Evolutionary conservation across 2,113 vertebrate genomes (phyloP), one percentile per base, ranked within the genome.

Genomic region (Willisornis vidua): DNA sequence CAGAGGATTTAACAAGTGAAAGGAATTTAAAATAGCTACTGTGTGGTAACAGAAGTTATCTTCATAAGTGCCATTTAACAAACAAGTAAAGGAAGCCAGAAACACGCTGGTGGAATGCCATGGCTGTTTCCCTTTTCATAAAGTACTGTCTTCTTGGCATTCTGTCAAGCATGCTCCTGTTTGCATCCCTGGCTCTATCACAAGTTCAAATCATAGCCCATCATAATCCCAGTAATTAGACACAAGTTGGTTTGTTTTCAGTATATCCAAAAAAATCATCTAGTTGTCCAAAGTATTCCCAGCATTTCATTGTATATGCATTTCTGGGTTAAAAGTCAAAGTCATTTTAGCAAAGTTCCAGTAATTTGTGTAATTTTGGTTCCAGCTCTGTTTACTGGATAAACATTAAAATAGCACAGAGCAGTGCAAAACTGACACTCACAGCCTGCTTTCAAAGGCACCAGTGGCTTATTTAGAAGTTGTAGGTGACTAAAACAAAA

Each of bases 161-260:
- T 89, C 95, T 84, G 67, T 94, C 93, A 97, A 67, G 45, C 89
- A 81, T 71, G 68, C 63, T 92, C 94, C 94, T 95, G 91, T 96
- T 94, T 93, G 89, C 84, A 90, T 84, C 93, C 83, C 96, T 94
- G 96, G 95, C 96, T 96, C 68, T 80, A 95, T 67, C 95, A 94
- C 94, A 95, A 92, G 76, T 92, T 97, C 95, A 96, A 96, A 94
- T 94, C 95, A 92, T n/a, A 95, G 86, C 70, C 88, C 95, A 93
- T 81, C 93, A 90, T 95, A 94, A 97, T 94, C 95, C 95, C 84
- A 92, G 84, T 71, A 96, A 96, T 97, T 96, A 97, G 76, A 68
- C 73, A 72, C 80, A 96, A 95, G 82, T 95, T 86, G 88, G 96
- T 97, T 94, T 90, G 83, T 90, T 94, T 97, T 95, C 83, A 88